Conservation (phyloP, 2,888 invertebrate species). For the Drosophila buzzatii region DNA sequence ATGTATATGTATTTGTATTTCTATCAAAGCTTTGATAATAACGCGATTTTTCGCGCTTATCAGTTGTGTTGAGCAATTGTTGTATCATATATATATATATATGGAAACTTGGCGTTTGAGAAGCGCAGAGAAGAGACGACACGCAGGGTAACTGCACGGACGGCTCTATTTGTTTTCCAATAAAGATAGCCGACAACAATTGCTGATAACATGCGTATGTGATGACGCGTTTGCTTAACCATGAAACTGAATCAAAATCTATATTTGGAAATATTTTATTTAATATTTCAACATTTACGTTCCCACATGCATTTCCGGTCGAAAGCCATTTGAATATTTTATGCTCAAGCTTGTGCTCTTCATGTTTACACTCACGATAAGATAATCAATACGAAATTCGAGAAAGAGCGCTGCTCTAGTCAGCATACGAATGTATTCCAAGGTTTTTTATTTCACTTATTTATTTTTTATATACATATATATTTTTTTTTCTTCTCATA, state of each 20-base stretch:
- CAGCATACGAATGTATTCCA: not conserved
- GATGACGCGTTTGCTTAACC: conserved; percentile 14
- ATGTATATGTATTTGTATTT: not conserved
- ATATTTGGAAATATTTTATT: not conserved
- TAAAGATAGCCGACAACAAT: conserved; percentile 5
- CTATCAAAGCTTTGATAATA: conserved; percentile 35
- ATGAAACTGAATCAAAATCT: not conserved
- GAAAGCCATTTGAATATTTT: not conserved
- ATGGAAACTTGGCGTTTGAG: not conserved
- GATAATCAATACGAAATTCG: conserved; percentile 12
- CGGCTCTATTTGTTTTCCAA: conserved; percentile 26
- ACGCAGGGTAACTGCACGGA: conserved; percentile 10
- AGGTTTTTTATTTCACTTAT: not conserved
- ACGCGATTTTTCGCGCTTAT: conserved; percentile 33
- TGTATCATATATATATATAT: conserved; percentile 12
- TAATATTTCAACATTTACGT: not conserved
- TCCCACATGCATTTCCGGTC: conserved; percentile 8
- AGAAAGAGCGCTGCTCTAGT: not conserved
- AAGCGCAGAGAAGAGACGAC: conserved; percentile 17
- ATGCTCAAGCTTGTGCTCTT: not conserved
- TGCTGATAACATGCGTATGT: conserved; percentile 7
- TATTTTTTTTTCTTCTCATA: not conserved
- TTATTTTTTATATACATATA: too few relatives aligned
- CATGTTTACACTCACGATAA: conserved; percentile 16
- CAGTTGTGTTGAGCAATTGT: conserved; percentile 35